phyloP scores from a whole-genome alignment of 1,140 invertebrate species.

The Aphis craccivora region DNA sequence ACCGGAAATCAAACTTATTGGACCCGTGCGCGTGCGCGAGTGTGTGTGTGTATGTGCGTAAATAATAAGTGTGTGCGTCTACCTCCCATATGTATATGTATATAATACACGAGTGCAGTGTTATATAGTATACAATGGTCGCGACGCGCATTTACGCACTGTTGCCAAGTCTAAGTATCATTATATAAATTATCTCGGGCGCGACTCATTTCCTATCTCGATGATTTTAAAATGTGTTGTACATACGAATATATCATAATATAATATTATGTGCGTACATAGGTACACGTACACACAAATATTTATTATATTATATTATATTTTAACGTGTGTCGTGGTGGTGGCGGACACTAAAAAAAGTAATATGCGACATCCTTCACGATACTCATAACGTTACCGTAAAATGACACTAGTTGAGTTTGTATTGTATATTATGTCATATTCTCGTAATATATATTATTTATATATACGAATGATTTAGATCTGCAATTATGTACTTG shows the following conservation, averaged over 20 bases:
- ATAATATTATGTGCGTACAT: background rate
- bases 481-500: background rate
- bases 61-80: background rate
- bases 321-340: background rate
- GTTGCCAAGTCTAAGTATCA: conserved; percentile 48
- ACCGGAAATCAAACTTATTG: conserved; percentile 57
- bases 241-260: background rate
- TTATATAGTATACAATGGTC: conserved; percentile 39
- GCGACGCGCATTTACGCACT: conserved; percentile 34
- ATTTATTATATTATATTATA: background rate
- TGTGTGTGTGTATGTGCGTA: no score
- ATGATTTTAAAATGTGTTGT: conserved; percentile 40
- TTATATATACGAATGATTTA: background rate
- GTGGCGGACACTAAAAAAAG: background rate
- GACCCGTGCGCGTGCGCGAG: background rate
- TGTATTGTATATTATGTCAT: background rate
- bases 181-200: conserved; percentile 56
- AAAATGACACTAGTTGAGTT: background rate
- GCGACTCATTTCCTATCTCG: conserved; percentile 48
- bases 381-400: background rate
- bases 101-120: background rate
- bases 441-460: background rate
- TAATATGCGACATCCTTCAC: background rate
- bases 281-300: background rate
- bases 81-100: background rate